phyloP scores from a whole-genome alignment of 2,113 vertebrate species.

The Fulica atra region DNA sequence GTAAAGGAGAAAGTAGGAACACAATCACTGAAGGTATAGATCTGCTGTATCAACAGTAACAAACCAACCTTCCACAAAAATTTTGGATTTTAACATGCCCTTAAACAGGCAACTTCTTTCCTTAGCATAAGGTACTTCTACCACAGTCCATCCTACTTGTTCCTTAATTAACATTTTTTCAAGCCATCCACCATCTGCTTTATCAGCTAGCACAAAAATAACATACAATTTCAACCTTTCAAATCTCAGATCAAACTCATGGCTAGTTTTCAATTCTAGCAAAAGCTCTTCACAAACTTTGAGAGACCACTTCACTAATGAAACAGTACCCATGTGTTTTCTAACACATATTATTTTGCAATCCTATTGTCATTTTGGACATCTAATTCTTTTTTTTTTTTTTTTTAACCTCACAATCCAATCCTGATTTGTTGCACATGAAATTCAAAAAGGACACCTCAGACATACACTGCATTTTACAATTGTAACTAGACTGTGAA shows the following conservation, averaged over 20 bases:
- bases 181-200: constrained; percentile 31
- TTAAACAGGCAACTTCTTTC: not conserved
- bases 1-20: not conserved
- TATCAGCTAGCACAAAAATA: constrained; percentile 28
- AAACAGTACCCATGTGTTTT: not conserved
- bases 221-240: constrained; percentile 17
- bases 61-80: not conserved
- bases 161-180: constrained; percentile 49
- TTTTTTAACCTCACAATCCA: not conserved
- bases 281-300: not conserved
- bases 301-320: not conserved
- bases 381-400: not conserved
- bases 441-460: not conserved
- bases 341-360: not conserved
- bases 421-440: not conserved
- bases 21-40: not conserved
- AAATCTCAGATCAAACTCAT: not conserved
- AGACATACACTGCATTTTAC: not conserved
- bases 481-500: not conserved
- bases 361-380: not conserved
- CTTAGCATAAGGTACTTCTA: not conserved
- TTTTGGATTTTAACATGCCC: not conserved
- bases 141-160: constrained; percentile 37
- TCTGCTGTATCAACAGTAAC: not conserved
- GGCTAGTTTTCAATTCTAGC: not conserved